A percentile compares a stretch with the other conserved stretches of the same genome.
phyloP scores from a whole-genome alignment of 2,113 vertebrate genomes.

The Amphiprion percula region DNA sequence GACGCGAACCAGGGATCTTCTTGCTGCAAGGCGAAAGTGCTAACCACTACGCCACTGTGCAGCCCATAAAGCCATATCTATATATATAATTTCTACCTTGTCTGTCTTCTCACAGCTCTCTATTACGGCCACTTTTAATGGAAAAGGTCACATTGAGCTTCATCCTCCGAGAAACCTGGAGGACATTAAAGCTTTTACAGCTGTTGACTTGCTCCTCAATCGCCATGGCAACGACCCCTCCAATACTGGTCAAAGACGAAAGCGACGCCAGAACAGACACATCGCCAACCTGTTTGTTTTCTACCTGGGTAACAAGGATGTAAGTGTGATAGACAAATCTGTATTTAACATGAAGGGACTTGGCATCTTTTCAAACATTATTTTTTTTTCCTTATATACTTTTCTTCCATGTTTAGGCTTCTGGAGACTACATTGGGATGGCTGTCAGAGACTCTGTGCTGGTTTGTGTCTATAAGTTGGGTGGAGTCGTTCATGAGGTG shows the following conservation, averaged over 20 bases:
- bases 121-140: slow-evolving; percentile 89
- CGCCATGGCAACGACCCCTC: slow-evolving; percentile 62
- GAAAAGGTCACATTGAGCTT: slow-evolving; percentile 89
- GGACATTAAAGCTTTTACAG: slow-evolving; percentile 89
- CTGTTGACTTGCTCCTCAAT: slow-evolving; percentile 88
- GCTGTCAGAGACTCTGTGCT: slow-evolving; percentile 82
- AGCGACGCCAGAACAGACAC: slow-evolving; percentile 1
- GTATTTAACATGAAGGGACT: no score
- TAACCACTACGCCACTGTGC: no score
- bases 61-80: not conserved
- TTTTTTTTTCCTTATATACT: not conserved
- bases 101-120: slow-evolving; percentile 79
- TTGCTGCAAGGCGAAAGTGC: no score
- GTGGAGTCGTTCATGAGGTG: slow-evolving; percentile 79
- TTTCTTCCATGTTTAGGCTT: slow-evolving; percentile 72
- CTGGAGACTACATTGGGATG: slow-evolving; percentile 89
- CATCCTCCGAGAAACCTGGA: slow-evolving; percentile 86
- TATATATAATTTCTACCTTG: not conserved
- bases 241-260: slow-evolving; percentile 13
- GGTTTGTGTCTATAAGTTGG: slow-evolving; percentile 88
- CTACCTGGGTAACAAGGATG: slow-evolving; percentile 90
- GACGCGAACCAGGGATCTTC: no score
- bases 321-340: slow-evolving; percentile 64
- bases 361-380: no score
- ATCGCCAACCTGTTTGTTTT: slow-evolving; percentile 85